Base-by-base conservation (phyloP, 2,113 vertebrate species). In the Daphoenositta chrysoptera region DNA sequence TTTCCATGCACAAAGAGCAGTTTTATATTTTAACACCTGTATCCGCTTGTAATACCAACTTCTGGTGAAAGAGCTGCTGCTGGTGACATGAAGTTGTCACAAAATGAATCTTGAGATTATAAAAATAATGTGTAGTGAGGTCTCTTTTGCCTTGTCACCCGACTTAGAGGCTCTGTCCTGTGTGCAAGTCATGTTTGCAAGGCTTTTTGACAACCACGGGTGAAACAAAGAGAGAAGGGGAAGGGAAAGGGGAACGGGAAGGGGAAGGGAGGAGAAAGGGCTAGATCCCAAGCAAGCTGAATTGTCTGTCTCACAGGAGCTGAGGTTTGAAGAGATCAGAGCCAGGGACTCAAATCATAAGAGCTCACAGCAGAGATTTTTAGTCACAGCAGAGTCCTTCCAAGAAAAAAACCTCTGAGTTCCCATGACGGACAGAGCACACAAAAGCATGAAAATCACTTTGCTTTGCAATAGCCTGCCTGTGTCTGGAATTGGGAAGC, bases 361-460 rank as follows among this genome's bases (percentile, higher is more conserved):
- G 42, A 63, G 37, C 64, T 78, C 64, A 57, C 3, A 73, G 84
- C 58, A 87, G 64, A 87, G 77, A 54, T 78, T 94, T 96, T 91
- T 65, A 57, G 57, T 80, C 84, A 87, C 93, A 91, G 73, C 50
- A 65, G 83, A 95, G n/a, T 65, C 37, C 54, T 89, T 77, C 68
- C 33, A 90, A 80, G 35, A 24, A 76, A 88, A 86, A 69, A 39
- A 6, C 44, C 77, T 19, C 54, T 78, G 88, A 84, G 47, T 90
- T 96, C 68, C 45, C 45, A 39, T 56, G 69, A 61, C 6, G 4
- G 87, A 60, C 40, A 75, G 60, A 93, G 65, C 44, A 81, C 40
- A 35, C 51, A 83, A 58, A 82, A 82, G 42, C 81, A 81, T 89
- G 84, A 80, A 93, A 91, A 93, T 87, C 92, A 87, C 60, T 96